Conservation (phyloP, 2,113 vertebrate species). For the Monopterus albus region DNA sequence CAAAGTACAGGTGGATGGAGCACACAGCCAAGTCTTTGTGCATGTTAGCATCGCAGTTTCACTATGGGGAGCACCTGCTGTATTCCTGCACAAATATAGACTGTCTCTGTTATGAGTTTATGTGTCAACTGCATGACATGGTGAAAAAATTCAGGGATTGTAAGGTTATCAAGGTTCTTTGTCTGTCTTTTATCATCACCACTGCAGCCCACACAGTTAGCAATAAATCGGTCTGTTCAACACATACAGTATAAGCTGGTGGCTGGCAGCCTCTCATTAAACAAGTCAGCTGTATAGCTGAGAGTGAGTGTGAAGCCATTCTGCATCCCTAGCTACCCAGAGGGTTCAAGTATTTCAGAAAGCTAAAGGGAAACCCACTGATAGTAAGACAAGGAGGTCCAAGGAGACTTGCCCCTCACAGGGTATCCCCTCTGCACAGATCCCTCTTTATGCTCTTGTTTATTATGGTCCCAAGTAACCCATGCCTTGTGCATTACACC, state of each 20-base stretch:
- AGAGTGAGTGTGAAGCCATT: no score
- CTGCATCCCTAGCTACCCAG: slow-evolving; percentile 15
- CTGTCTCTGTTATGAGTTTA: slow-evolving; percentile 41
- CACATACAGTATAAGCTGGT: slow-evolving; percentile 63
- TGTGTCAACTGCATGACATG: slow-evolving; percentile 35
- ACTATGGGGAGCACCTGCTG: slow-evolving; percentile 62
- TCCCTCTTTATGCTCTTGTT: slow-evolving; percentile 99
- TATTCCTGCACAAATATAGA: slow-evolving; percentile 47
- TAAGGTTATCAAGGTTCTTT: slow-evolving; percentile 37
- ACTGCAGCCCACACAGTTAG: slow-evolving; percentile 14
- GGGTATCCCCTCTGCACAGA: slow-evolving; percentile 89
- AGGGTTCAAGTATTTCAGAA: slow-evolving; percentile 28
- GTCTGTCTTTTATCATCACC: slow-evolving; percentile 32
- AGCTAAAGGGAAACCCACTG: slow-evolving; percentile 71
- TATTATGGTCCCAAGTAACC: slow-evolving; percentile 96
- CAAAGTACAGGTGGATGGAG: slow-evolving; percentile 65
- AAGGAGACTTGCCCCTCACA: slow-evolving; percentile 58
- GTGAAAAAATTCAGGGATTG: slow-evolving; percentile 16
- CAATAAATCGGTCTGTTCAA: slow-evolving; percentile 66
- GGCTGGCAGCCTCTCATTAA: slow-evolving; percentile 44
- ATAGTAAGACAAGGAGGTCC: slow-evolving; percentile 89
- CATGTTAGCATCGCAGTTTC: slow-evolving; percentile 41
- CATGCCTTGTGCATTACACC: slow-evolving; percentile 93
- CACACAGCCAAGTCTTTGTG: slow-evolving; percentile 73
- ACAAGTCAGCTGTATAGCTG: slow-evolving; percentile 29